A percentile compares a stretch with the other conserved stretches of the same genome.
phyloP scores from a whole-genome alignment of 1,140 invertebrate genomes.

The Aphidius ervi region DNA sequence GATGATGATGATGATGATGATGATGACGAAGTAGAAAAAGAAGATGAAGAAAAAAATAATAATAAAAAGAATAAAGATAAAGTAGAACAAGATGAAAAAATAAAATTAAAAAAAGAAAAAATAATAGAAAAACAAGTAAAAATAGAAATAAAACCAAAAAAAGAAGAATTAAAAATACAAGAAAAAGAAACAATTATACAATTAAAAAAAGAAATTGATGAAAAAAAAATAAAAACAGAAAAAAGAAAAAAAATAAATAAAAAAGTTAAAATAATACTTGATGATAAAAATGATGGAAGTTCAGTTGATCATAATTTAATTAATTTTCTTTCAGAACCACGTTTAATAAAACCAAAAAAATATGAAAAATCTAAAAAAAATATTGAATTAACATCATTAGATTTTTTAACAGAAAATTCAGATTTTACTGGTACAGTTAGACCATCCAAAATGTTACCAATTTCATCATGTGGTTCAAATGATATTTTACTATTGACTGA shows the following conservation, averaged over 20 bases:
- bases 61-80: too few species aligned
- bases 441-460: slow-evolving; percentile 18
- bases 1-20: too few species aligned
- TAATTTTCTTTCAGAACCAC: slow-evolving; percentile 41
- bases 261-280: neutral
- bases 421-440: slow-evolving; percentile 36
- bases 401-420: slow-evolving; percentile 50
- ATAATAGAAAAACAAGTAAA: too few species aligned
- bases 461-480: slow-evolving; percentile 34
- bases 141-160: too few species aligned
- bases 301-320: slow-evolving; percentile 16
- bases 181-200: neutral
- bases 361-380: slow-evolving; percentile 33
- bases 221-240: neutral
- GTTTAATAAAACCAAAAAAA: slow-evolving; percentile 27
- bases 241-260: too few species aligned
- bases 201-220: neutral
- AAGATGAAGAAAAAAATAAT: too few species aligned
- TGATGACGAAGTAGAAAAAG: too few species aligned
- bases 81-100: too few species aligned
- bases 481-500: slow-evolving; percentile 43
- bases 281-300: neutral
- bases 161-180: too few species aligned
- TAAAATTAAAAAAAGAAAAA: too few species aligned
- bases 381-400: slow-evolving; percentile 31